A percentile compares a stretch with the other conserved stretches of the same genome.
Evolutionary conservation across 1,140 invertebrate species (phyloP).

Genomic region (Elymnias hypermnestra): DNA sequence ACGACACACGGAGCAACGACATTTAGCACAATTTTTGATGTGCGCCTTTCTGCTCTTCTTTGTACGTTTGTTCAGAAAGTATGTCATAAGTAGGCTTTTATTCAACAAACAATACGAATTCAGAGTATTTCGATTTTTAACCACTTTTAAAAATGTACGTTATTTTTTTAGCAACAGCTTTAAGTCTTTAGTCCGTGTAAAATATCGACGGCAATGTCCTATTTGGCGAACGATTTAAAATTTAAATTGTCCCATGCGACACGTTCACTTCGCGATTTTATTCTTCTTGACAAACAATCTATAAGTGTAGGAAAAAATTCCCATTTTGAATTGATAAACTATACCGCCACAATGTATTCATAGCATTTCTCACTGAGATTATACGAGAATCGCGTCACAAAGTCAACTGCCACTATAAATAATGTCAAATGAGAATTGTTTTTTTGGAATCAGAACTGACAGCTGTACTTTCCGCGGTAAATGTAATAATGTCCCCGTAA

Average conservation of each 20-base stretch:
- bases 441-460: neutral
- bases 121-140: neutral
- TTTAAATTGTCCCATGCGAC: neutral
- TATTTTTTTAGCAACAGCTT: too few relatives aligned
- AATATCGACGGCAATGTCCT: too few relatives aligned
- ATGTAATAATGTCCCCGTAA: neutral
- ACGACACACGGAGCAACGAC: conserved; percentile 51
- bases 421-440: neutral
- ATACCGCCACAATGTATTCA: too few relatives aligned
- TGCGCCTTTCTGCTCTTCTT: conserved; percentile 55
- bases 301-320: conserved; percentile 58
- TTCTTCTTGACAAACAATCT: conserved; percentile 60
- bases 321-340: conserved; percentile 40
- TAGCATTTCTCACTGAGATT: too few relatives aligned
- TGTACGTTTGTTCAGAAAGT: conserved; percentile 41
- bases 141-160: too few relatives aligned
- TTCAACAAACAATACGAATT: conserved; percentile 16
- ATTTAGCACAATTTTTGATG: conserved; percentile 38
- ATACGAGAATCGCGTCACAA: neutral
- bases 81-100: conserved; percentile 69
- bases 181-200: too few relatives aligned
- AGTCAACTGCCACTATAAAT: neutral
- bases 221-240: too few relatives aligned
- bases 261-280: conserved; percentile 16
- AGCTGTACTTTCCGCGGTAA: conserved; percentile 2